Base-by-base conservation (phyloP, 2,797 vertebrate species). In the Neostethus bicornis region DNA sequence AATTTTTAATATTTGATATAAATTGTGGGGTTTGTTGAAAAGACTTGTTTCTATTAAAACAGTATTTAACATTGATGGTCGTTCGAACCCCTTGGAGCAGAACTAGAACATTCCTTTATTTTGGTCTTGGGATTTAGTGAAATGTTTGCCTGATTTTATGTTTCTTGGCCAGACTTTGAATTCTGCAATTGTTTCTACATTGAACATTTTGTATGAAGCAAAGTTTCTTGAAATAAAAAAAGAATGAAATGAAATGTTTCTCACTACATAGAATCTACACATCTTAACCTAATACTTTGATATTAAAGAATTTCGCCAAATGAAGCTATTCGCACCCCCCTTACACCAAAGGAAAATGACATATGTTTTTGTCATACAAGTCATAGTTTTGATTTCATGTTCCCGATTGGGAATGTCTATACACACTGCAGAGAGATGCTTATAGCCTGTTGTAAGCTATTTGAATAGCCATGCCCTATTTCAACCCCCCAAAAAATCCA, bases 1-100 rank as follows among this genome's bases (percentile, higher is more conserved):
- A 80, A 94, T 96, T 97, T 96, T 94, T 95, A 94, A 94, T 92
- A 92, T 97, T 97, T 97, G 93, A 95, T 96, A 97, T 94, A 87
- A 94, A 94, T 87, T 86, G 66, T 90, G 91, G 92, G 91, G 86
- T 93, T 96, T 95, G 91, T 94, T 92, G 91, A 78, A 76, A 79
- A 79, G 54, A 84, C 90, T 92, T 79, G 87, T 96, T 96, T 96
- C 90, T 95, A 96, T 93, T 90, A 85, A 91, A 86, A 71, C 90
- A 91, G 89, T 93, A 91, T 92, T 92, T 77, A 81, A 75, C 70
- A 73, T 79, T 83, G 75, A 79, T 69, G 79, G 55, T 73, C 68
- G 89, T 91, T 93, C 90, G 3, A 88, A 70, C 73, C 43, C 77
- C 78, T 66, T 87, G 88, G 91, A 84, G 92, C 84, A 87, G 88